phyloP scores from a whole-genome alignment of 2,888 invertebrate genomes.

The Seladonia tumulorum region DNA sequence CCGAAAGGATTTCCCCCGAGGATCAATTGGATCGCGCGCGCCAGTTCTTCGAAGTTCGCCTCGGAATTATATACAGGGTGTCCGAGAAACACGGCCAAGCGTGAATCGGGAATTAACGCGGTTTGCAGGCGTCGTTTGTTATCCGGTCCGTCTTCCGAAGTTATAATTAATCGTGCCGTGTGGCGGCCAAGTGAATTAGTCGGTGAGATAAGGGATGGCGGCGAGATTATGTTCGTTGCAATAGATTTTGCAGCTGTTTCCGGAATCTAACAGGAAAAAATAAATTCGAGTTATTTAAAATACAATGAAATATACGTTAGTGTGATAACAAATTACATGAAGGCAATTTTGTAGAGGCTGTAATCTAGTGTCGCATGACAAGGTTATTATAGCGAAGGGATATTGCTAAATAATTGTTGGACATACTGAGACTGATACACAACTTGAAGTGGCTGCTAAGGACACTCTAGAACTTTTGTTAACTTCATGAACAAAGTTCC shows the following conservation, averaged over 20 bases:
- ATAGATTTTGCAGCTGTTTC: not conserved
- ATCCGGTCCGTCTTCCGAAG: not conserved
- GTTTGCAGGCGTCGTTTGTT: not conserved
- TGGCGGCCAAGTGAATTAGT: not conserved
- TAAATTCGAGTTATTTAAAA: too few relatives aligned
- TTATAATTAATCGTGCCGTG: not conserved
- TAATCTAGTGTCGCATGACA: not conserved
- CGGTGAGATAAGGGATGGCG: not conserved
- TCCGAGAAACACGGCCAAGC: not conserved
- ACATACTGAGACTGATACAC: not conserved
- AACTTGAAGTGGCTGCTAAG: slow-evolving; percentile 3
- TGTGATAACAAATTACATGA: not conserved
- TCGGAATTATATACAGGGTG: not conserved
- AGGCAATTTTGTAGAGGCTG: not conserved
- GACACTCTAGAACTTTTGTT: slow-evolving; percentile 5
- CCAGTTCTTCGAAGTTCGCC: slow-evolving; percentile 2
- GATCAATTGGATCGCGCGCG: slow-evolving; percentile 10
- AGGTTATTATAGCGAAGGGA: not conserved
- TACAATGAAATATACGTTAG: not conserved
- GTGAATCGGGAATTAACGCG: not conserved
- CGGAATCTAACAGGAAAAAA: not conserved
- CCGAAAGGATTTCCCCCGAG: slow-evolving; percentile 13
- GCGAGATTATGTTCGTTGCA: not conserved
- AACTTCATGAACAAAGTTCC: slow-evolving; percentile 1
- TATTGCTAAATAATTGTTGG: not conserved